These are phyloP conservation scores for Stenotaenia linearis DNA, from an alignment of 2,888 invertebrate species.

Conservation along the genomic window DNA sequence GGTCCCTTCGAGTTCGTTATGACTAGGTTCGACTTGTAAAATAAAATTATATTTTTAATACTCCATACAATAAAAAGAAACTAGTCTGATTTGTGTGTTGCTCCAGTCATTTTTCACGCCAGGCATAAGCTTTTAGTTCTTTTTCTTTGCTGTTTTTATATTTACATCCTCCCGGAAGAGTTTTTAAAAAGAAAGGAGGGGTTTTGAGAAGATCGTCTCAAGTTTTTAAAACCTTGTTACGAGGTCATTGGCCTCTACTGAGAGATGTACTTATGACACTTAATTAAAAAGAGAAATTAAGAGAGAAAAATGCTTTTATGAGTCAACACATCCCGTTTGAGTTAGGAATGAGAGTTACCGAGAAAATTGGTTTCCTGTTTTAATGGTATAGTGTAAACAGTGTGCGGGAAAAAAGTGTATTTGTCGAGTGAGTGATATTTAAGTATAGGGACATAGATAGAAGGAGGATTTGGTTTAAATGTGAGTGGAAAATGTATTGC, in stretches of 20 bases:
- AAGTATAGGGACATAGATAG: neutral
- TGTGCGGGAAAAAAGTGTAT: neutral
- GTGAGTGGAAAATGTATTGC: neutral
- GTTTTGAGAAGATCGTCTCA: neutral
- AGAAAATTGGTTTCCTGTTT: neutral
- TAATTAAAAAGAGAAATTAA: neutral
- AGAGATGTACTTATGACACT: neutral
- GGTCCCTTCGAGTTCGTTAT: no score
- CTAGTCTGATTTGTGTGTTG: neutral
- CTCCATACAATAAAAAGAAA: neutral
- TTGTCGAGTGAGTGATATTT: slow-evolving; percentile 9
- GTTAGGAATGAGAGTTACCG: neutral
- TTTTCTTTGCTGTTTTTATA: neutral
- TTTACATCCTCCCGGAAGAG: neutral
- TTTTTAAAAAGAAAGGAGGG: neutral
- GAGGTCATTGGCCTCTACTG: neutral
- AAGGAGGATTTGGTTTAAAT: neutral
- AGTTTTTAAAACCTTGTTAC: neutral
- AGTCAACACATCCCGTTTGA: neutral
- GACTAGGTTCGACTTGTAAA: no score
- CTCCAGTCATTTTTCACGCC: neutral
- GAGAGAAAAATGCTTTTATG: neutral
- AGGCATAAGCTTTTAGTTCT: neutral
- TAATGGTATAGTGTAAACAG: neutral
- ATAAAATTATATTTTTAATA: no score